Evolutionary conservation across 2,113 vertebrate genomes (phyloP), one percentile per base, ranked within the genome.

Genomic region (Hipposideros armiger): DNA sequence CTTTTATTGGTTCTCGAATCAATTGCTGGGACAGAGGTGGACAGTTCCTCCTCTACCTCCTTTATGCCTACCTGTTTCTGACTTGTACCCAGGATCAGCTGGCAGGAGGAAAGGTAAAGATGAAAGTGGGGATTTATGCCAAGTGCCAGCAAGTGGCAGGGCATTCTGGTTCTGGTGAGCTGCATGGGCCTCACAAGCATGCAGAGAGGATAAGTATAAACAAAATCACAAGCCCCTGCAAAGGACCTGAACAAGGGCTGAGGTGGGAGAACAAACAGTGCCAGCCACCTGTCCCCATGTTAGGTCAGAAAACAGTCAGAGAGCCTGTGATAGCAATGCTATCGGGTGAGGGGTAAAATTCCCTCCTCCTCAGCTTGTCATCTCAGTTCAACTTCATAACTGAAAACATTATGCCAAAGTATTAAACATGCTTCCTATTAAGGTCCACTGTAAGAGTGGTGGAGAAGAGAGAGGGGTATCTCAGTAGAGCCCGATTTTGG

Each of bases 1-100:
- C 52, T 66, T 69, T 94, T 70, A 67, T 26, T 85, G 54, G 69
- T 83, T 90, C 28, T 87, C 42, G 20, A 87, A 90, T 54, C 77
- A 74, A 73, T 28, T 42, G 15, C 22, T 90, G 24, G 64, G 36
- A 90, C 47, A 83, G 81, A 87, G 52, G 17, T 32, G 52, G 28
- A 73, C 6, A 83, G 58, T 36, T 72, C 32, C 47, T 94, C 42
- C 17, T 54, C 36, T 10, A 50, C 15, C 36, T 94, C 80, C 4
- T 73, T 87, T 62, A 52, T 32, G 42, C 62, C 60, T 82, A 50
- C 30, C 45, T 77, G 91, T 19, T 76, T 77, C 74, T 83, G 54
- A 94, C 91, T 72, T 80, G 91, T 4, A 62, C 32, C 62, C 28
- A 50, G 58, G 56, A 84, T 54, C 13, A 81, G 78, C 40, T 54